Evolutionary conservation across 2,113 vertebrate species (phyloP).

Genomic region (Chunga burmeisteri): DNA sequence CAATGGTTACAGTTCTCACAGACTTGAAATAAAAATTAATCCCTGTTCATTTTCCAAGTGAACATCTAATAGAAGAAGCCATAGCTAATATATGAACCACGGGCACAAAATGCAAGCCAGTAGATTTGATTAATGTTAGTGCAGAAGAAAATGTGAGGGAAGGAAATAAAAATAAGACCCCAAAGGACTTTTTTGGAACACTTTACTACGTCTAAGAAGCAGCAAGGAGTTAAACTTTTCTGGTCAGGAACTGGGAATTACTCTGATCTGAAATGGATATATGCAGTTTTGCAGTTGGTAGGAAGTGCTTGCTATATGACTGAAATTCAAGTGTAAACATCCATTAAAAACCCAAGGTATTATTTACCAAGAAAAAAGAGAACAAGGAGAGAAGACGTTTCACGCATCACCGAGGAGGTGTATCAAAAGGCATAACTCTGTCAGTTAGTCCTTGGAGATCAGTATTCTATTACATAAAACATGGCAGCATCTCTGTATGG

Average conservation of each 20-base stretch:
- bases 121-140: background rate
- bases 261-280: background rate
- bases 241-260: background rate
- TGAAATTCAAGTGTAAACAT: background rate
- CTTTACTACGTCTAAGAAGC: background rate
- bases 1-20: background rate
- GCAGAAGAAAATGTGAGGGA: background rate
- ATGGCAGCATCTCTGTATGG: background rate
- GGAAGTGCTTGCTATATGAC: background rate
- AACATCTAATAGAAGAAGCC: background rate
- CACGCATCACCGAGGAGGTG: background rate
- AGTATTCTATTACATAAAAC: background rate
- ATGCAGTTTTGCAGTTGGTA: background rate
- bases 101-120: background rate
- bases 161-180: background rate
- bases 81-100: background rate
- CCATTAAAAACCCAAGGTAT: background rate
- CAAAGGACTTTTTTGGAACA: background rate
- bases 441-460: background rate
- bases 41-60: background rate
- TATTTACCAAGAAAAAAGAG: background rate
- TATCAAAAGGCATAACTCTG: background rate
- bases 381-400: background rate
- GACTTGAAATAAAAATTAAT: conserved; percentile 29
- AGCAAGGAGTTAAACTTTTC: background rate